These are phyloP conservation scores for Rhinoraja longicauda DNA, from an alignment of 2,797 vertebrate species.

Conservation along the genomic window DNA sequence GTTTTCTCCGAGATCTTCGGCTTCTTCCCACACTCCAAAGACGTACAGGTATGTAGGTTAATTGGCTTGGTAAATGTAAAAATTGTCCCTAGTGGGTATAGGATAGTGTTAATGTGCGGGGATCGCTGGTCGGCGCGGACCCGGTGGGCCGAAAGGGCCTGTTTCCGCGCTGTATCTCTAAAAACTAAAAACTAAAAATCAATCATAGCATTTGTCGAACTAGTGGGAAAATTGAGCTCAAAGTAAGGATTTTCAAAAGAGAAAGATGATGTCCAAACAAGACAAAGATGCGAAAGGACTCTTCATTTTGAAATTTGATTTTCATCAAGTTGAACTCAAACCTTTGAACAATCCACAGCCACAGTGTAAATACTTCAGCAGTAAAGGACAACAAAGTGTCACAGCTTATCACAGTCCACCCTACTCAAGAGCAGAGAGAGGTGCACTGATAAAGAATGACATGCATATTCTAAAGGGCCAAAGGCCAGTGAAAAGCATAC, in stretches of 20 bases:
- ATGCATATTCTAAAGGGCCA: neutral
- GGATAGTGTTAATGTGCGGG: no score
- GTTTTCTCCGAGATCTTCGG: no score
- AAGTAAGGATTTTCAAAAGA: neutral
- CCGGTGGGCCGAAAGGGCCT: no score
- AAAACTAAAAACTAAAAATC: no score
- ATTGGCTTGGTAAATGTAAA: no score
- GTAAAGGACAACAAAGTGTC: neutral
- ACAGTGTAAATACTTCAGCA: neutral
- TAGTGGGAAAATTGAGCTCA: neutral
- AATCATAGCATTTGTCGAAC: neutral
- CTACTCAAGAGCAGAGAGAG: neutral
- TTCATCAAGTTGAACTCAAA: neutral
- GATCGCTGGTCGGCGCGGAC: no score
- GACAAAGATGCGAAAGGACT: neutral
- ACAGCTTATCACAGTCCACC: neutral
- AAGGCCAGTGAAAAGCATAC: neutral
- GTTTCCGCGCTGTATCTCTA: no score
- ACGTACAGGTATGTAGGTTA: no score
- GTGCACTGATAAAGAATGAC: neutral
- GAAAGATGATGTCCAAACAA: neutral
- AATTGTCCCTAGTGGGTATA: no score
- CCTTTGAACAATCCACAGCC: neutral
- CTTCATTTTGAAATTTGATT: neutral
- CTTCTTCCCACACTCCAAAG: no score